phyloP scores from a whole-genome alignment of 2,888 invertebrate genomes.

The Cyrtodaria siliqua region DNA sequence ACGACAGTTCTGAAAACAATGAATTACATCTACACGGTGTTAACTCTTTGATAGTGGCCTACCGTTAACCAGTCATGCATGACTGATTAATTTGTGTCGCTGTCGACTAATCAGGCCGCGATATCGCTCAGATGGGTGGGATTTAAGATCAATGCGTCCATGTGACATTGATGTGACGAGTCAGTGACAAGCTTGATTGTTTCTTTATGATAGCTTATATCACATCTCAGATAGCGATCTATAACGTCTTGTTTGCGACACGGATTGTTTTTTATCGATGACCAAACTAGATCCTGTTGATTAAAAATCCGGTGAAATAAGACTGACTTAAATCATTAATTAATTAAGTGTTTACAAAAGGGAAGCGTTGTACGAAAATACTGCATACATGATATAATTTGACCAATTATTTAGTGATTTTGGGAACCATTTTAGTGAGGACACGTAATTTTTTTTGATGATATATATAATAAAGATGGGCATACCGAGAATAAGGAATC shows the following conservation, averaged over 20 bases:
- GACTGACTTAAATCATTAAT: too few species aligned
- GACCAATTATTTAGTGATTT: too few species aligned
- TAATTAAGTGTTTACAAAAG: too few species aligned
- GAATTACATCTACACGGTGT: conserved; percentile 48
- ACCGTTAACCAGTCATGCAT: conserved; percentile 52
- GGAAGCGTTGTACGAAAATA: too few species aligned
- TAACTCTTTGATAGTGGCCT: conserved; percentile 47
- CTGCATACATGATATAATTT: too few species aligned
- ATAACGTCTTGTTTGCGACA: conserved; percentile 32
- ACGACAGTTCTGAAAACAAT: conserved; percentile 41
- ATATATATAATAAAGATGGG: too few species aligned
- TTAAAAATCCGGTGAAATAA: not conserved
- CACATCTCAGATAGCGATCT: conserved; percentile 34
- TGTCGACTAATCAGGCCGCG: conserved; percentile 57
- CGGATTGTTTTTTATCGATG: conserved; percentile 26
- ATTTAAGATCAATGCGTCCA: conserved; percentile 70
- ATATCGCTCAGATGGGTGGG: conserved; percentile 64
- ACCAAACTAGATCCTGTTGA: not conserved
- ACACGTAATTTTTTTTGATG: too few species aligned
- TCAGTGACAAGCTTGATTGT: conserved; percentile 60
- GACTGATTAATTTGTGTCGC: conserved; percentile 60
- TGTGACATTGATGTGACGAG: conserved; percentile 51
- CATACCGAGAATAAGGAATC: too few species aligned
- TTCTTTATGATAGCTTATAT: conserved; percentile 53
- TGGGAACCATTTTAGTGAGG: too few species aligned